These are phyloP conservation scores for Drosophila takahashii DNA, from an alignment of 1,140 invertebrate species.

Conservation along the genomic window DNA sequence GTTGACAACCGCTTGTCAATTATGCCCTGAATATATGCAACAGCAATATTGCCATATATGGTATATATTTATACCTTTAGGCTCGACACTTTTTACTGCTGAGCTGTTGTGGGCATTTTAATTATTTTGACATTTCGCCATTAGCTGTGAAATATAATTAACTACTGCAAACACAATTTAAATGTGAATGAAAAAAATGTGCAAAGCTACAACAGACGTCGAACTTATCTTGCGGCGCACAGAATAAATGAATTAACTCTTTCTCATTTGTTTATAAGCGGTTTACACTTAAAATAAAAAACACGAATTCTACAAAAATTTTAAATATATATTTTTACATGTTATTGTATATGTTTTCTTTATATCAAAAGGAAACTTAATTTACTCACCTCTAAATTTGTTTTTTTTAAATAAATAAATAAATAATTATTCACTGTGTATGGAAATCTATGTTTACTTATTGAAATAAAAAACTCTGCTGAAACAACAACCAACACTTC, in stretches of 20 bases:
- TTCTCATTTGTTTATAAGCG: neutral
- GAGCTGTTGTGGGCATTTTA: conserved; percentile 58
- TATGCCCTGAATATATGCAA: conserved; percentile 39
- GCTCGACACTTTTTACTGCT: conserved; percentile 26
- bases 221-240: conserved; percentile 34
- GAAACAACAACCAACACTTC: conserved; percentile 18
- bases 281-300: neutral
- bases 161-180: conserved; percentile 75
- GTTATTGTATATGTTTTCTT: too few species aligned
- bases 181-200: conserved; percentile 72
- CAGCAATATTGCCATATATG: conserved; percentile 4
- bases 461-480: conserved; percentile 26
- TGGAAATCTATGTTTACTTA: conserved; percentile 2
- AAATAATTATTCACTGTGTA: neutral
- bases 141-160: conserved; percentile 82
- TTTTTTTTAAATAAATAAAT: too few species aligned
- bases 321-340: too few species aligned
- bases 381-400: too few species aligned
- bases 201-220: conserved; percentile 9
- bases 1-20: conserved; percentile 75
- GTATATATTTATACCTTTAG: conserved; percentile 4
- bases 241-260: conserved; percentile 24
- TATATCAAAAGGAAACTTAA: too few species aligned
- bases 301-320: too few species aligned
- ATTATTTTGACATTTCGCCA: conserved; percentile 82